phyloP scores from a whole-genome alignment of 2,888 invertebrate genomes.

The Mesochorus sp. region DNA sequence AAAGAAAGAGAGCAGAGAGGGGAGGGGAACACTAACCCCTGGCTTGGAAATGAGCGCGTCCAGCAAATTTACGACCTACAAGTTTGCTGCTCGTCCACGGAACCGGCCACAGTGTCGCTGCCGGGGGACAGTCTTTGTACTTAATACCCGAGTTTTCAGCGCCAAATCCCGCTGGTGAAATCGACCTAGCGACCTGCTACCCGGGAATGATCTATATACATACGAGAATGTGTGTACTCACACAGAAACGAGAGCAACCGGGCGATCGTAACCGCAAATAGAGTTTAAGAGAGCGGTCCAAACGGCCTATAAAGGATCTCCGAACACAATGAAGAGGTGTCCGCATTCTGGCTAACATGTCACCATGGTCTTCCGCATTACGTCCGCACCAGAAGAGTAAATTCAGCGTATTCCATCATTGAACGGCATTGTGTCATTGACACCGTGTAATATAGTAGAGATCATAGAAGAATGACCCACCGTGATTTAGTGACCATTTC shows the following conservation, averaged over 20 bases:
- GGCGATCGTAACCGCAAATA: constrained; percentile 61
- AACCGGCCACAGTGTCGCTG: constrained; percentile 9
- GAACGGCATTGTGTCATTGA: no score
- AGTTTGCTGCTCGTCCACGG: constrained; percentile 60
- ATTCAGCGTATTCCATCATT: no score
- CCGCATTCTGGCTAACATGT: constrained; percentile 13
- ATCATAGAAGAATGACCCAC: not conserved
- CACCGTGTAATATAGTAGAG: not conserved
- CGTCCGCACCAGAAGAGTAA: constrained; percentile 8
- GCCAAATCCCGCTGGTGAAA: constrained; percentile 27
- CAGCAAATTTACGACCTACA: constrained; percentile 76
- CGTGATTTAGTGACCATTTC: constrained; percentile 34
- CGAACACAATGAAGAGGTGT: constrained; percentile 40
- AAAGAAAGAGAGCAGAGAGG: constrained; percentile 70
- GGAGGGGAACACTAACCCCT: no score
- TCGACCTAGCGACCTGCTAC: constrained; percentile 59
- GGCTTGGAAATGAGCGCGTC: constrained; percentile 72
- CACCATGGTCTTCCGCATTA: not conserved
- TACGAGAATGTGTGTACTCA: not conserved
- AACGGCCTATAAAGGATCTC: constrained; percentile 53
- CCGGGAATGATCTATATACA: constrained; percentile 20
- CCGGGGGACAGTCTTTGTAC: constrained; percentile 24
- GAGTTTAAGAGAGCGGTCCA: constrained; percentile 52
- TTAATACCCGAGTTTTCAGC: constrained; percentile 24
- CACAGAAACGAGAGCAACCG: constrained; percentile 13